phyloP scores from a whole-genome alignment of 2,888 invertebrate species.

The Tipula vernalis region DNA sequence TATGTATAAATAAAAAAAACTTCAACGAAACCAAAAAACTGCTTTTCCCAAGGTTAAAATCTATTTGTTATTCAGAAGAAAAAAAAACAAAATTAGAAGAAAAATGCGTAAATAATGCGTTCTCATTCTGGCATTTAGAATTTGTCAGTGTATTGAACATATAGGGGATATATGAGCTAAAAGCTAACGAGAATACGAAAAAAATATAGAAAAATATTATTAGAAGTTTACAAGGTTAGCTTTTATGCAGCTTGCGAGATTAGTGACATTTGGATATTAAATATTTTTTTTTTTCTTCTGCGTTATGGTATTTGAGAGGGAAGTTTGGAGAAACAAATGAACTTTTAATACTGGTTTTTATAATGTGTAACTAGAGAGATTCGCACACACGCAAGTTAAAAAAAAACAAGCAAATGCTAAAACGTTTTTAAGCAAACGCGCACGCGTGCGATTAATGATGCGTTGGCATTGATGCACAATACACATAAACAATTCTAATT shows the following conservation, averaged over 20 bases:
- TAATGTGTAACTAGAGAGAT: neutral
- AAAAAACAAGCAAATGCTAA: neutral
- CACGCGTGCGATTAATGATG: neutral
- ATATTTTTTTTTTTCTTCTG: neutral
- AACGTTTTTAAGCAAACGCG: neutral
- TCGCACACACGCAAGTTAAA: neutral
- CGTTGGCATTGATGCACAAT: neutral
- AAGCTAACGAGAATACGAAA: neutral
- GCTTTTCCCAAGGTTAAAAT: conserved; percentile 7
- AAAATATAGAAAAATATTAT: neutral
- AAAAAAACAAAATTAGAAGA: neutral
- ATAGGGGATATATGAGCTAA: neutral
- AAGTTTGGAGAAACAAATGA: neutral
- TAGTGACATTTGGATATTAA: neutral
- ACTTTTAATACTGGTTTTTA: neutral
- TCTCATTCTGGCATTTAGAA: neutral
- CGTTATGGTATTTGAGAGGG: neutral
- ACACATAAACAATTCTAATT: neutral
- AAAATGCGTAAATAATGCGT: neutral
- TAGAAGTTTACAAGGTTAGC: neutral
- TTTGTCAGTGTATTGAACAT: neutral
- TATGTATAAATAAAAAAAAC: neutral
- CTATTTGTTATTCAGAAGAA: neutral
- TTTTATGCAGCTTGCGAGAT: neutral
- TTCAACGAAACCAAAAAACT: conserved; percentile 10